Percentiles rank a stretch among this genome's conserved stretches.
phyloP scores from a whole-genome alignment of 2,888 invertebrate species.

The Apamea sordens region DNA sequence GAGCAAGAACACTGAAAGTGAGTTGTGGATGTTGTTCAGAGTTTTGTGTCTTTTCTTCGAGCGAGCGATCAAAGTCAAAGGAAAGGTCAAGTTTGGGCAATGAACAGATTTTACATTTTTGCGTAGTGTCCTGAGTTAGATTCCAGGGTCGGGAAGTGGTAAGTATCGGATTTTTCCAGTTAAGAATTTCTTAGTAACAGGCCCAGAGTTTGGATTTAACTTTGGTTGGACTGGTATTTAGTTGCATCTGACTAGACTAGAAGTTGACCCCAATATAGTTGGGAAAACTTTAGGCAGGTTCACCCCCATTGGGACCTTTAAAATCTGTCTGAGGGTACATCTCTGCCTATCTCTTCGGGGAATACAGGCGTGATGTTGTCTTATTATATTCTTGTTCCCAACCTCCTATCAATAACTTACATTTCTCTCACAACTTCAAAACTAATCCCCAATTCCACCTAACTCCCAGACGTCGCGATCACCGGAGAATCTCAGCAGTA shows the following conservation, averaged over 20 bases:
- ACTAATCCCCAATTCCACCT: not conserved
- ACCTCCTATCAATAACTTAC: not conserved
- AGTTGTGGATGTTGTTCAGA: slow-evolving; percentile 29
- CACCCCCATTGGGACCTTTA: no score
- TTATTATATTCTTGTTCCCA: no score
- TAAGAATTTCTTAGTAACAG: not conserved
- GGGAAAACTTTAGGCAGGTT: not conserved
- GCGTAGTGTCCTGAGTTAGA: not conserved
- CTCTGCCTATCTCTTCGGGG: not conserved
- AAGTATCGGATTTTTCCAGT: not conserved
- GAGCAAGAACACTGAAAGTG: slow-evolving; percentile 54
- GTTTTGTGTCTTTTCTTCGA: slow-evolving; percentile 24
- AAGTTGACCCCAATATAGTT: not conserved
- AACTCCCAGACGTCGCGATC: not conserved
- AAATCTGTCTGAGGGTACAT: not conserved
- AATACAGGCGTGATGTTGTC: not conserved
- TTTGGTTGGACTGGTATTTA: not conserved
- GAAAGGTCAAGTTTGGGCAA: not conserved
- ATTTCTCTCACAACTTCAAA: not conserved
- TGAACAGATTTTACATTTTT: not conserved
- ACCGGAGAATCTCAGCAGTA: not conserved
- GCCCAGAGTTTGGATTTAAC: not conserved
- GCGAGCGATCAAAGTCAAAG: slow-evolving; percentile 25
- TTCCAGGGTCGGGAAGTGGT: not conserved
- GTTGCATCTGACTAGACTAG: not conserved